Evolutionary conservation across 2,797 vertebrate genomes (phyloP).

Genomic region (Cichlasoma orientale): DNA sequence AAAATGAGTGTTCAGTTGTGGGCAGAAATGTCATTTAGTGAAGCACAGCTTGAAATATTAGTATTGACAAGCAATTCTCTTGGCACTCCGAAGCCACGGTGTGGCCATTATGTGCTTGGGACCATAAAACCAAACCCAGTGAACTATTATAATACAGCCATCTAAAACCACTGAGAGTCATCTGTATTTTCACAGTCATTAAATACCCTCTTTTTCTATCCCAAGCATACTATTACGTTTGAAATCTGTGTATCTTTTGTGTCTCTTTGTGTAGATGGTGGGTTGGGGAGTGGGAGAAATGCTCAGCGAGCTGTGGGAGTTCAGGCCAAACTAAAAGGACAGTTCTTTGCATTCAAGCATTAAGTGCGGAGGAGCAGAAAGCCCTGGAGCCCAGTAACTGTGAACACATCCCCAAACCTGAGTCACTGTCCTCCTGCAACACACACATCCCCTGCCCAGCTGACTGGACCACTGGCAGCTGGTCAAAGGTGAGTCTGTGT

Average conservation of each 20-base stretch:
- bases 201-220: background rate
- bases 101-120: background rate
- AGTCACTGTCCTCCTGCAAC: slow-evolving; percentile 80
- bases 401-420: slow-evolving; percentile 82
- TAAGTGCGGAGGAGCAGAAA: slow-evolving; percentile 87
- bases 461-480: slow-evolving; percentile 86
- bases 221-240: background rate
- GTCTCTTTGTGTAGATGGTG: slow-evolving; percentile 86
- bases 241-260: slow-evolving; percentile 15
- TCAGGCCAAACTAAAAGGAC: slow-evolving; percentile 82
- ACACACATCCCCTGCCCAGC: slow-evolving; percentile 84
- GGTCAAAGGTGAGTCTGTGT: slow-evolving; percentile 88
- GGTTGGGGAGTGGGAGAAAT: slow-evolving; percentile 91
- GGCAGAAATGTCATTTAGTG: background rate
- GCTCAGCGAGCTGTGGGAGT: slow-evolving; percentile 85
- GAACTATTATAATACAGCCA: background rate
- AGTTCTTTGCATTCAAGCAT: slow-evolving; percentile 88
- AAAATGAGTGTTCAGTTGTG: background rate
- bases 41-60: background rate
- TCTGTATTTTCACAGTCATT: background rate
- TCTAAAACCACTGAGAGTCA: background rate
- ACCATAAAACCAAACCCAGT: background rate
- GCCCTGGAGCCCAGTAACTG: slow-evolving; percentile 83
- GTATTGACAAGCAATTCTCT: background rate
- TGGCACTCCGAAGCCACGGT: background rate